Evolutionary conservation across 2,113 vertebrate genomes (phyloP).

Genomic region (Dendrocopos noguchii): DNA sequence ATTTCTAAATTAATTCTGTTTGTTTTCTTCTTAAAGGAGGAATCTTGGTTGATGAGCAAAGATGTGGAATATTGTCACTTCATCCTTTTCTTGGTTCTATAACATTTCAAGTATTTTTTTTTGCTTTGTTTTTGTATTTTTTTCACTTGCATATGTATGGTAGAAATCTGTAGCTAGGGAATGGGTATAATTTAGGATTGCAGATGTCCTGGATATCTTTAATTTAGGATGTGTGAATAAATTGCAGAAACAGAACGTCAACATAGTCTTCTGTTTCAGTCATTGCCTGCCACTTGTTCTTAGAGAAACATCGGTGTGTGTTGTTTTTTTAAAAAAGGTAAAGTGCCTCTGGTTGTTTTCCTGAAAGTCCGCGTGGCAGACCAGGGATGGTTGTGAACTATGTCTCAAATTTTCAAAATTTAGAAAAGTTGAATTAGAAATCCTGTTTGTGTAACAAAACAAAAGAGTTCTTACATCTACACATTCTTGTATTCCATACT

Average conservation of each 20-base stretch:
- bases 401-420: not conserved
- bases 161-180: not conserved
- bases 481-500: not conserved
- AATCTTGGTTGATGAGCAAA: not conserved
- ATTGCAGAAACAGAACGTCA: not conserved
- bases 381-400: accelerated
- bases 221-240: not conserved
- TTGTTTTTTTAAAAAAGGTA: not conserved
- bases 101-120: not conserved
- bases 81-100: not conserved
- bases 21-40: not conserved
- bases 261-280: not conserved
- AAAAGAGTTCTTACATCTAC: not conserved
- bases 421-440: not conserved
- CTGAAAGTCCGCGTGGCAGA: not conserved
- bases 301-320: not conserved
- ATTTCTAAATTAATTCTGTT: not conserved
- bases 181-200: not conserved
- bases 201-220: not conserved
- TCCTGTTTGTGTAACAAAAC: not conserved
- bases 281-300: not conserved
- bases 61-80: not conserved
- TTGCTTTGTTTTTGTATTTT: not conserved
- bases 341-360: not conserved
- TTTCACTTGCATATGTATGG: not conserved